Base-by-base conservation (phyloP, 1,140 invertebrate genomes). In the Idris sp. region DNA sequence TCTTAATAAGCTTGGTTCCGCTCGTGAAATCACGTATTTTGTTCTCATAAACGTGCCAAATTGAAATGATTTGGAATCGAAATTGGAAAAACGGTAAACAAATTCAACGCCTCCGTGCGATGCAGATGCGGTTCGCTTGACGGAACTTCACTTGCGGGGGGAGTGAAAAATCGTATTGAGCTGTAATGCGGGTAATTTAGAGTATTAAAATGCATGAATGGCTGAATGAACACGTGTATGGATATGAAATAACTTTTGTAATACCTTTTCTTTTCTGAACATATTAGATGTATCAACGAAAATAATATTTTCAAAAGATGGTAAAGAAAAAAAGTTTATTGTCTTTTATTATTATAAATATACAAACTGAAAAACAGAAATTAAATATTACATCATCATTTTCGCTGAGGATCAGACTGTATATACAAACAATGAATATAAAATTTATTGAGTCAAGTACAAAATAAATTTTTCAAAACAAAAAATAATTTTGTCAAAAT, bases 161-260 rank as follows among this genome's bases (percentile, higher is more conserved):
- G 49, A 30, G 51, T 56, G 26, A 58, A 33, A 64, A 64, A 64
- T 73, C 43, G 16, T 64, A 54, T 46, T 71, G 41, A 51, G 35
- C 67, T 4, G 56, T 53, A 73, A 73, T 64, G 68, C 68, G 68
- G 68, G 68, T 73, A 59, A 73, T 64, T 72, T 62, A 15, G 19
- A 64, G 68, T 64, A 64, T 72, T 72, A 58, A 72, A 62, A 72
- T 72, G 36, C 28, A 72, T 43, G 58, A 62, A 62, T 33, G 49
- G 19, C 1, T n/a, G 15, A 26, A 48, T 16, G 35, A 56, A 33
- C 49, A 56, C 36, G 38, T 30, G 22, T 33, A 44, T 4, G 14
- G n/a, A 22, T n/a, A 1, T 16, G 26, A 16, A 4, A 59, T 46
- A 9, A 43, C 13, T 51, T 31, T 44, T 46, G 48, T 40, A n/a